Percentiles rank a stretch among this genome's conserved stretches.
Evolutionary conservation across 2,888 invertebrate genomes (phyloP).

Genomic region (Prosopocoilus inquinatus): DNA sequence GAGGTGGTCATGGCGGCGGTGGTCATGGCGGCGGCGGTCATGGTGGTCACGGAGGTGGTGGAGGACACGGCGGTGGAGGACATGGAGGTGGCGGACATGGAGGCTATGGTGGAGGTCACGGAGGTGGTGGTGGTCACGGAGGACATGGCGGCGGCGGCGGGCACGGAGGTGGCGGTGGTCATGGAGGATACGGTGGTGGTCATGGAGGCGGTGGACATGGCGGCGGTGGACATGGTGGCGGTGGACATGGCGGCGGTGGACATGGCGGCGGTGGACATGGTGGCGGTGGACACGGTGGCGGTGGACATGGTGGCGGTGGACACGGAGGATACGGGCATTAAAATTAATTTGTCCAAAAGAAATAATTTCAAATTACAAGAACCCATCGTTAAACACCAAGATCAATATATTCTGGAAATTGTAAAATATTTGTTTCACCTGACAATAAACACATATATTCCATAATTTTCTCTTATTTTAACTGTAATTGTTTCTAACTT

Average conservation of each 20-base stretch:
- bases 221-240: neutral
- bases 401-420: too few species aligned
- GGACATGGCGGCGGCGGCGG: neutral
- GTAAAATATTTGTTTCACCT: too few species aligned
- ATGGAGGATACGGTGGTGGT: conserved; percentile 4
- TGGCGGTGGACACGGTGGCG: neutral
- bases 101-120: conserved; percentile 4
- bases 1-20: neutral
- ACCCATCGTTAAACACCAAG: too few species aligned
- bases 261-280: neutral
- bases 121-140: conserved; percentile 7
- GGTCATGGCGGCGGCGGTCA: neutral
- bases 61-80: neutral
- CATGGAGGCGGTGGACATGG: conserved; percentile 6
- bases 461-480: too few species aligned
- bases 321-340: neutral
- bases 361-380: too few species aligned
- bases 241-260: neutral
- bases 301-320: neutral
- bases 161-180: conserved; percentile 4
- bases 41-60: conserved; percentile 11
- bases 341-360: too few species aligned
- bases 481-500: too few species aligned
- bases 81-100: conserved; percentile 5
- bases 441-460: too few species aligned